phyloP scores from a whole-genome alignment of 2,797 vertebrate species.

The Harpagifer antarcticus region DNA sequence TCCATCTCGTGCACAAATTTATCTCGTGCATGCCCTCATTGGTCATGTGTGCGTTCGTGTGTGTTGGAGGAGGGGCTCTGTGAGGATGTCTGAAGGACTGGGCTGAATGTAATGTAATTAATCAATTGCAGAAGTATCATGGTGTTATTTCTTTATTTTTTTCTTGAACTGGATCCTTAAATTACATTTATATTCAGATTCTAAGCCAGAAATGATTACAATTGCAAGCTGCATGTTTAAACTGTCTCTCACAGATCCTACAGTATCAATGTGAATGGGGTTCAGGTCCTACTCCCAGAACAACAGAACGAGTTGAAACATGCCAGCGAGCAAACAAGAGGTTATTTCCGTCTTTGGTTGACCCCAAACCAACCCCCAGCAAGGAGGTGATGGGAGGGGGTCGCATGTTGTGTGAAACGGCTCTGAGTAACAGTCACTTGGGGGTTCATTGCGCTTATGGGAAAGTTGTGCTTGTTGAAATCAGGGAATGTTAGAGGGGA shows the following conservation, averaged over 20 bases:
- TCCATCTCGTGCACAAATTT: too few relatives aligned
- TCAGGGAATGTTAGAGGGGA: slow-evolving; percentile 76
- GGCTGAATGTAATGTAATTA: too few relatives aligned
- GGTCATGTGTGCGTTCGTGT: too few relatives aligned
- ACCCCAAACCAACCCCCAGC: slow-evolving; percentile 65
- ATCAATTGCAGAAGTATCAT: too few relatives aligned
- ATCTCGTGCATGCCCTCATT: too few relatives aligned
- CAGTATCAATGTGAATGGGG: slow-evolving; percentile 9
- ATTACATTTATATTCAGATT: too few relatives aligned
- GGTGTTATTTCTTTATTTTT: too few relatives aligned
- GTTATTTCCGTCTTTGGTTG: slow-evolving; percentile 77
- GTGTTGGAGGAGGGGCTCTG: too few relatives aligned
- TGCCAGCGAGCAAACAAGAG: slow-evolving; percentile 67
- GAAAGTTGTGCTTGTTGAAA: slow-evolving; percentile 81
- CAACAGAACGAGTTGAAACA: slow-evolving; percentile 56
- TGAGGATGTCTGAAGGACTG: too few relatives aligned
- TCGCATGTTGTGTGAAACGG: slow-evolving; percentile 35
- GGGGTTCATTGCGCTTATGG: slow-evolving; percentile 79
- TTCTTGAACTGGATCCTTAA: too few relatives aligned
- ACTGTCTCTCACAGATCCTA: slow-evolving; percentile 10
- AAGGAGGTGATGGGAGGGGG: slow-evolving; percentile 37
- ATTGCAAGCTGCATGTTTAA: slow-evolving; percentile 10
- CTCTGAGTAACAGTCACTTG: slow-evolving; percentile 53
- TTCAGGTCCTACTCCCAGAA: slow-evolving; percentile 46
- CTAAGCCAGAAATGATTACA: neutral